Base-by-base conservation (phyloP, 2,113 vertebrate species). In the Galbula dea region DNA sequence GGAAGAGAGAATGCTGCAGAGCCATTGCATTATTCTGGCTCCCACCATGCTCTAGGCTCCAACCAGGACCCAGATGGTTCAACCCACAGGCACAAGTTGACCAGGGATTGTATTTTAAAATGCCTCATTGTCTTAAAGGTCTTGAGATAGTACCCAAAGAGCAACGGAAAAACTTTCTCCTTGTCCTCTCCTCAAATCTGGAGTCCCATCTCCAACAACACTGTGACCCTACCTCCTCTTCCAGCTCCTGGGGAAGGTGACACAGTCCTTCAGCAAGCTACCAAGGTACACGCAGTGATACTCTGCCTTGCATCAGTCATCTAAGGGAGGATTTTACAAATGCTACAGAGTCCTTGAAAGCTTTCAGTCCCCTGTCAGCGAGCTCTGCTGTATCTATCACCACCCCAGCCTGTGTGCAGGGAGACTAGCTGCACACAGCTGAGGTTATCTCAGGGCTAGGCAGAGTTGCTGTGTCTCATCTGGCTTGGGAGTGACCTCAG, bases 1-100 rank as follows among this genome's bases (percentile, higher is more conserved):
- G 80, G 39, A 21, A 12, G 59, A 37, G 26, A 0, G 3, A 46
- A 12, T 0, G 0, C 34, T 37, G 43, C 74, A 21, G 59, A 41
- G 29, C 30, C 41, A 8, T 0, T 3, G 24, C 17, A 1, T 18
- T 9, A 41, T 61, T 62, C 16, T 0, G 6, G 4, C 39, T 67
- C 71, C 61, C 52, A 43, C 39, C 3, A 1, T 2, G 1, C 30
- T 57, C 43, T 22, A 36, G 0, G 0, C 30, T 57, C 68, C 80
- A 39, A 4, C 51, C 61, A 12, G 41, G 41, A 81, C 20, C 15
- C 72, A 20, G 46, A 5, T 13, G 2, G 43, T 1, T 15, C 1
- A 15, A 83, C 32, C 32, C 73, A 68, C 51, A 34, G 57, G 29
- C 48, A 20, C 0, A 0, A 20, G 15, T 12, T 22, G 39, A 29